phyloP scores from a whole-genome alignment of 2,113 vertebrate genomes.

The Dissostichus mawsoni region DNA sequence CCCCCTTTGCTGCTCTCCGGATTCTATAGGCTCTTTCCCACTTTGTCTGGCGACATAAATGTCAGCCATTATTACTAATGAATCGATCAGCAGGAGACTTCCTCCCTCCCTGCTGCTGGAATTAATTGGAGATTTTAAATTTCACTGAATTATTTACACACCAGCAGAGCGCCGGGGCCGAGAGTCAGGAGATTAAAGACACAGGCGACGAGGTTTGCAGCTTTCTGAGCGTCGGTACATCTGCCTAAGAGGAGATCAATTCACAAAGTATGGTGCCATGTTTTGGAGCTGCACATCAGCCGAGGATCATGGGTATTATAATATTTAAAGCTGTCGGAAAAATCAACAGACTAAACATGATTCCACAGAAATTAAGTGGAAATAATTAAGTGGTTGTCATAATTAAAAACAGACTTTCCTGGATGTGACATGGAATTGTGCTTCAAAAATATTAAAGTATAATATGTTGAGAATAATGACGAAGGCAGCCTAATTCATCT shows the following conservation, averaged over 20 bases:
- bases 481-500: neutral
- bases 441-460: too few species aligned
- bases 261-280: neutral
- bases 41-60: conserved; percentile 67
- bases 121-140: conserved; percentile 83
- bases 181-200: conserved; percentile 63
- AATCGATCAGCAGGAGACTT: conserved; percentile 73
- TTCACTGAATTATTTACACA: conserved; percentile 84
- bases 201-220: conserved; percentile 18
- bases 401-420: neutral
- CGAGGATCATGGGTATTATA: neutral
- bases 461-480: neutral
- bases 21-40: conserved; percentile 28
- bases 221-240: neutral
- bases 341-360: neutral
- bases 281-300: neutral
- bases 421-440: neutral
- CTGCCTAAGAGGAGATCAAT: neutral
- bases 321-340: neutral
- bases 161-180: conserved; percentile 48
- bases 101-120: conserved; percentile 76
- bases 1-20: conserved; percentile 5
- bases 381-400: neutral
- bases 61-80: conserved; percentile 83
- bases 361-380: neutral